Evolutionary conservation across 30 jellyfish, hydroid and myxozoan genomes (phyloP), one percentile per base, ranked within the genome.

Genomic region (Turritopsis dohrnii): DNA sequence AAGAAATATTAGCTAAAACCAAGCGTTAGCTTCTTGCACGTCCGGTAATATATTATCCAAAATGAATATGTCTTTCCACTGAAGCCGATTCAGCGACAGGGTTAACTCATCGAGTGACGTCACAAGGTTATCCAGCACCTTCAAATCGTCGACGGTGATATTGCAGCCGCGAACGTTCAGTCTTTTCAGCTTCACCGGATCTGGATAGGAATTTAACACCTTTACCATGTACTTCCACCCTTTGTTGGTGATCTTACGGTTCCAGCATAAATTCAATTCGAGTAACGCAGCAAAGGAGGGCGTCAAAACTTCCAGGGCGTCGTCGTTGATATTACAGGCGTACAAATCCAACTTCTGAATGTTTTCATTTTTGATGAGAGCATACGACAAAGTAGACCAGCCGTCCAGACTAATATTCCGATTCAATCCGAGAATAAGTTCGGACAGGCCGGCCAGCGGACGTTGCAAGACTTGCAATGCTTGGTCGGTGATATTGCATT

Each of bases 141-240:
- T 16, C 1, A 69, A 27, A 69, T 23, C 28, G 22, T 23, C 28
- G 16, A 9, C 16, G 19, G 77, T 69, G 28, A 69, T 23, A 7
- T 69, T n/a, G 19, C 77, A 69, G 30, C 77, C 77, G 19, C 77
- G 77, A 69, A 69, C 31, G 30, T 69, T n/a, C 28, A 69, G 77
- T 21, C 30, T 7, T 21, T 69, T 27, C 30, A 69, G 30, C 19
- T n/a, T 27, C 16, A 23, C 30, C 8, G 31, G 31, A 7, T 9
- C 30, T 41, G 60, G 60, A 41, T 41, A 41, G 5, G 5, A 13
- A 69, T 69, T 69, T 21, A 69, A 17, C 16, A 27, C 28, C 30
- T 69, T 27, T 9, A 69, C 77, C 30, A 69, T n/a, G 28, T 69
- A n/a, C 1, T 9, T 69, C 77, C 77, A 69, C 28, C 77, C 77